phyloP scores from a whole-genome alignment of 2,888 invertebrate species.

The Dicyrtomina minuta region DNA sequence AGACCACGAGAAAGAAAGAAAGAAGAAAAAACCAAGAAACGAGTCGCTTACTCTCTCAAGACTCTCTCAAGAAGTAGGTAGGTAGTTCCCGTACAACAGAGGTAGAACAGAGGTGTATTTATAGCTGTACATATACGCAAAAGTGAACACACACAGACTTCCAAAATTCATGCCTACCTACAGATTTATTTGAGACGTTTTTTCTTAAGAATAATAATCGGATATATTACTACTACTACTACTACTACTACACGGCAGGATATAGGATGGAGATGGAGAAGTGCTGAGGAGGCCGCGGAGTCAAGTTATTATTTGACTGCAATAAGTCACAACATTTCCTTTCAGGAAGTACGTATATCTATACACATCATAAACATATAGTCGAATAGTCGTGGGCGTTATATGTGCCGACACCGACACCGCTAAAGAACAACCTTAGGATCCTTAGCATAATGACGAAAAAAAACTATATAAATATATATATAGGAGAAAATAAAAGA shows the following conservation, averaged over 20 bases:
- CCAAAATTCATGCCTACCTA: neutral
- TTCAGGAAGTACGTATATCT: slow-evolving; percentile 14
- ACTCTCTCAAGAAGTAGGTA: neutral
- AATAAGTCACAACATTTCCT: slow-evolving; percentile 6
- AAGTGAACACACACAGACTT: neutral
- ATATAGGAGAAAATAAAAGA: slow-evolving; percentile 2
- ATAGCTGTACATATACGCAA: neutral
- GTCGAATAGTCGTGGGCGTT: too few relatives aligned
- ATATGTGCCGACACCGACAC: neutral
- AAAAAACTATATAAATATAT: too few relatives aligned
- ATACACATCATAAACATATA: slow-evolving; percentile 14
- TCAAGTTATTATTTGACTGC: too few relatives aligned
- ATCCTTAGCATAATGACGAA: neutral
- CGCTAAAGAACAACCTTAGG: too few relatives aligned
- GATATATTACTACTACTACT: neutral
- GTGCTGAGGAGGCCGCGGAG: too few relatives aligned
- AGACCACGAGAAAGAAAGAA: slow-evolving; percentile 1
- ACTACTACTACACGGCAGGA: too few relatives aligned
- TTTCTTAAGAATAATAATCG: neutral
- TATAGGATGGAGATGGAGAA: too few relatives aligned
- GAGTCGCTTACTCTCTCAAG: neutral
- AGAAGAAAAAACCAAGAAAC: too few relatives aligned
- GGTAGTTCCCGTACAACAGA: neutral
- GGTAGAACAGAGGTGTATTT: neutral
- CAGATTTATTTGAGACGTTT: too few relatives aligned